Evolutionary conservation across 2,888 invertebrate species (phyloP), one percentile per base, ranked within the genome.

Genomic region (Endomychus coccineus): DNA sequence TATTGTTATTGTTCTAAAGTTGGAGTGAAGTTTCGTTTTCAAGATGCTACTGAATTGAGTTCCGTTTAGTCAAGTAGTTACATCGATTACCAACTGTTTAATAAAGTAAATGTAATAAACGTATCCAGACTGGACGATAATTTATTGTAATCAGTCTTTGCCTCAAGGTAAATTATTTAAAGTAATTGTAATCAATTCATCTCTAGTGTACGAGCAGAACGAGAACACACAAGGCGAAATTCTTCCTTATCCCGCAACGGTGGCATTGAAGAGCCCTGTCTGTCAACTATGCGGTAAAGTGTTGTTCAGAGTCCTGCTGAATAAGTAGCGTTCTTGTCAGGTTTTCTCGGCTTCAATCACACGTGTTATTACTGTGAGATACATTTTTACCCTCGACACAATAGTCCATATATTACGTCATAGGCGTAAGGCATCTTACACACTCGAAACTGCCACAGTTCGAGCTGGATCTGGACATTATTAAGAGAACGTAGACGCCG

Each of bases 341-440:
- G 42, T 51, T n/a, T n/a, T 48, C 49, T 48, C 44, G 54, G 52
- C 59, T 58, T 59, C 58, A 59, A 60, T 61, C 60, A 59, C 59
- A 58, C 53, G 55, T 55, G 59, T 61, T 63, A 60, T 59, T 61
- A 58, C 61, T 54, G 56, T 53, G 51, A 51, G 52, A 54, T 54
- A 51, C 55, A 58, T 61, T 63, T 63, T 59, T 59, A 52, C 49
- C 43, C 44, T 43, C 47, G 44, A 59, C 53, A 63, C 63, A 64
- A 64, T 64, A 58, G 62, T 56, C 60, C 61, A 62, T 62, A 61
- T 59, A 62, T 63, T 62, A 63, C 60, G 53, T 52, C 52, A 52
- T 51, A 51, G 50, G 45, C 42, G 42, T 42, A 42, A 47, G 44
- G 43, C 42, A 37, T 40, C 36, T 36, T 31, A 34, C 33, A 34